These are phyloP conservation scores for Drosophila tripunctata DNA, from an alignment of 2,888 invertebrate species.

Conservation along the genomic window DNA sequence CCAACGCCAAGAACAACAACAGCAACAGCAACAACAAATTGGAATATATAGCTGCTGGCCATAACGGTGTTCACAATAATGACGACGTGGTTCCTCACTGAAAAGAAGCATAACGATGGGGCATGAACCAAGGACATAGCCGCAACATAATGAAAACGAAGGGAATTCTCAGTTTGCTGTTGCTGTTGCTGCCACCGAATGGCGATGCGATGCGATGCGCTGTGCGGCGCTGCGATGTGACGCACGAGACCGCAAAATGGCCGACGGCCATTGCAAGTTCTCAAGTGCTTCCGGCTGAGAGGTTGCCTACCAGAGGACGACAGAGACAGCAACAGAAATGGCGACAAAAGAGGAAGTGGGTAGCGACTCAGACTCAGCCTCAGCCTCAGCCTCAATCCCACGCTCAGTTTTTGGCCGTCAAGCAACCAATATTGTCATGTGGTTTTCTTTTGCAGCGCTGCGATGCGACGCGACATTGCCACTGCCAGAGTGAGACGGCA, in stretches of 20 bases:
- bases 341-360: slow-evolving; percentile 5
- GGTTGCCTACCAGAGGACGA: slow-evolving; percentile 58
- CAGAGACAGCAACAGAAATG: slow-evolving; percentile 3
- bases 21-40: slow-evolving; percentile 74
- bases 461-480: slow-evolving; percentile 70
- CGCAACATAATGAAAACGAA: slow-evolving; percentile 81
- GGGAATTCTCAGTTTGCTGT: slow-evolving; percentile 72
- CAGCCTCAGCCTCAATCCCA: slow-evolving; percentile 12
- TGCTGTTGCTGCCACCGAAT: background rate
- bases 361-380: slow-evolving; percentile 10
- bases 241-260: slow-evolving; percentile 78
- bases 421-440: slow-evolving; percentile 79
- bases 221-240: slow-evolving; percentile 63
- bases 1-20: slow-evolving; percentile 25
- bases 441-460: slow-evolving; percentile 65
- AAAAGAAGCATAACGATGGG: slow-evolving; percentile 58
- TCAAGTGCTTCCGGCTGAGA: slow-evolving; percentile 80
- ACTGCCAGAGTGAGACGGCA: too few relatives aligned
- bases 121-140: slow-evolving; percentile 67
- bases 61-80: slow-evolving; percentile 80
- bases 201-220: background rate
- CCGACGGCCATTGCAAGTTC: slow-evolving; percentile 77
- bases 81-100: slow-evolving; percentile 77
- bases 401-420: slow-evolving; percentile 39
- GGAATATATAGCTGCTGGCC: slow-evolving; percentile 73